Percentiles rank a stretch among this genome's conserved stretches.
phyloP scores from a whole-genome alignment of 2,888 invertebrate genomes.

The Dryadula phaetusa region DNA sequence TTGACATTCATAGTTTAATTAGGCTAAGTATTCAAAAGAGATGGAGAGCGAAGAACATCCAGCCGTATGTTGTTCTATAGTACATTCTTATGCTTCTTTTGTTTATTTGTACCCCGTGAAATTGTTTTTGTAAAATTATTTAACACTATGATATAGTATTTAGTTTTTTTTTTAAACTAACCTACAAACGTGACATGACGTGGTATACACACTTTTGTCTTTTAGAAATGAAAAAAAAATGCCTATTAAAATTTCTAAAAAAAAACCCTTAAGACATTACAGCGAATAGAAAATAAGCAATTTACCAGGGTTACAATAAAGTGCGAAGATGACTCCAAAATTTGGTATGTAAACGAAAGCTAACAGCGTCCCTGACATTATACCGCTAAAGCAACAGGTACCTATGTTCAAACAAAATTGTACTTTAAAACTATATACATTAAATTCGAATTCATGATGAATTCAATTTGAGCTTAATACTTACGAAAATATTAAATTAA shows the following conservation, averaged over 20 bases:
- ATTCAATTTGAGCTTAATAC: conserved; percentile 17
- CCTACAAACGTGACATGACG: too few species aligned
- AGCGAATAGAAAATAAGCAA: conserved; percentile 21
- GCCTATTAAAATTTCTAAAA: background rate
- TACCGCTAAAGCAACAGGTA: conserved; percentile 42
- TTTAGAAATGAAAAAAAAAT: too few species aligned
- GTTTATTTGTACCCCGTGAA: too few species aligned
- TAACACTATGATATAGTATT: too few species aligned
- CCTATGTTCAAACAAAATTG: background rate
- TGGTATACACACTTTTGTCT: too few species aligned
- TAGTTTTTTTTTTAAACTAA: too few species aligned
- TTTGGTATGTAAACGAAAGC: conserved; percentile 41
- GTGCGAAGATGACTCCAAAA: conserved; percentile 32
- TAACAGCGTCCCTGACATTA: conserved; percentile 38
- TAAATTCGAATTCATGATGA: conserved; percentile 19
- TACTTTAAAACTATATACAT: background rate
- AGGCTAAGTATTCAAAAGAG: too few species aligned
- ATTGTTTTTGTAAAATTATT: too few species aligned
- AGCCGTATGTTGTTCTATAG: too few species aligned
- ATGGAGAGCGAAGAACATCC: too few species aligned
- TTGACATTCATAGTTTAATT: too few species aligned
- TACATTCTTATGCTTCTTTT: too few species aligned
- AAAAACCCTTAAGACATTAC: background rate
- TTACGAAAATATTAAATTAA: conserved; percentile 39
- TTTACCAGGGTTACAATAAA: conserved; percentile 30